Conservation (phyloP, 64 coral and sea anemone genomes). For the Montipora efflorescens region DNA sequence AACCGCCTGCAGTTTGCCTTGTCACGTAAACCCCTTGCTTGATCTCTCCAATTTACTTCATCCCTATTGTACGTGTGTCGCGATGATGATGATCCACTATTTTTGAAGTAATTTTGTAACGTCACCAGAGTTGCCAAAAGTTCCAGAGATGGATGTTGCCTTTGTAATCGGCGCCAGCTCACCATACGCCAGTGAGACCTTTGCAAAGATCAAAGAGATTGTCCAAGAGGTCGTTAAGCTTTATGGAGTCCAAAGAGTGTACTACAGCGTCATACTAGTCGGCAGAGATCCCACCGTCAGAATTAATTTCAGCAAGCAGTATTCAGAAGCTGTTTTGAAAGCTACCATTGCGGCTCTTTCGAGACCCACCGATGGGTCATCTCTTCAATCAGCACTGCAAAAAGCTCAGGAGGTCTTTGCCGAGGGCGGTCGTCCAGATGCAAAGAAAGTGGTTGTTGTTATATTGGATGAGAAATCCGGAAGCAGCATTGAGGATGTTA, state of each 20-base stretch:
- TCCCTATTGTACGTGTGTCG: no score
- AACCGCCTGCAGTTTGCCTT: no score
- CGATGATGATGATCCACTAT: no score
- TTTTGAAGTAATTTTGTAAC: no score
- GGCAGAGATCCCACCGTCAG: constrained; percentile 38
- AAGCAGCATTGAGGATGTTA: constrained; percentile 15
- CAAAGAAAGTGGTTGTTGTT: constrained; percentile 52
- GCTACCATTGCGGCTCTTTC: background rate
- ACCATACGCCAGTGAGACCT: constrained; percentile 23
- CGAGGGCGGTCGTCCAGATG: constrained; percentile 3
- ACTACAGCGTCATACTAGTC: constrained; percentile 62
- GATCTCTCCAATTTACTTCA: no score
- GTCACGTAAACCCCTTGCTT: no score
- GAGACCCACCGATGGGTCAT: background rate
- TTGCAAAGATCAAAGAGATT: constrained; percentile 68
- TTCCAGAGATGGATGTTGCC: constrained; percentile 73
- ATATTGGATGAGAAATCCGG: constrained; percentile 45
- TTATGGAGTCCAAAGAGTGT: constrained; percentile 43
- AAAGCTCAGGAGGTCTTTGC: constrained; percentile 24
- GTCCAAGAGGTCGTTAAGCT: constrained; percentile 64
- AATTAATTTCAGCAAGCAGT: constrained; percentile 16
- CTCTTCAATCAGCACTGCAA: constrained; percentile 36
- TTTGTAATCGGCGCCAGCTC: constrained; percentile 78
- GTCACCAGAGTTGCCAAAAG: constrained; percentile 54
- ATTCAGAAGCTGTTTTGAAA: constrained; percentile 19